Evolutionary conservation across 2,797 vertebrate species (phyloP).

Genomic region (Netta rufina): DNA sequence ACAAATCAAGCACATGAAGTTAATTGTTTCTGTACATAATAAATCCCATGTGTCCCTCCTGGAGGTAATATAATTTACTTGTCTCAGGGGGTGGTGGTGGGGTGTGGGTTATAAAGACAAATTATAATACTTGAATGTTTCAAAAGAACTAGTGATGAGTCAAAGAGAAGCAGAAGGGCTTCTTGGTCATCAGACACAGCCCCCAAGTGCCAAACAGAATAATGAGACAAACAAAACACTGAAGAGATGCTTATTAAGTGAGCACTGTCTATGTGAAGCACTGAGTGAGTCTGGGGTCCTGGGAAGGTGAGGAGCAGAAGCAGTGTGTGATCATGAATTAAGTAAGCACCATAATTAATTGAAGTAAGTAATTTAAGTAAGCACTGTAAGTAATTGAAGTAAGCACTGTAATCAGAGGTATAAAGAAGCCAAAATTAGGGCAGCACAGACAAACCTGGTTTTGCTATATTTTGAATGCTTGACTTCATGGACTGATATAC

Average conservation of each 20-base stretch:
- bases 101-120: neutral
- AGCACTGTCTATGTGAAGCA: neutral
- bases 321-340: neutral
- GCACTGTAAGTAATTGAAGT: neutral
- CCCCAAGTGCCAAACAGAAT: neutral
- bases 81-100: neutral
- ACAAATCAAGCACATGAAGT: neutral
- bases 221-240: neutral
- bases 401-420: neutral
- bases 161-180: neutral
- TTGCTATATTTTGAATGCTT: neutral
- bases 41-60: neutral
- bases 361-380: too few species aligned
- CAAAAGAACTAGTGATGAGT: neutral
- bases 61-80: neutral
- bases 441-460: neutral
- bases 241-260: neutral
- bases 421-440: neutral
- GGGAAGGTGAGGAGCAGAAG: neutral
- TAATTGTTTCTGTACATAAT: neutral
- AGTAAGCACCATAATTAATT: neutral
- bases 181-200: neutral
- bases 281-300: neutral
- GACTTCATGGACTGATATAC: neutral
- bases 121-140: neutral